Base-by-base conservation (phyloP, 2,113 vertebrate species). In the Dasyprocta punctata region DNA sequence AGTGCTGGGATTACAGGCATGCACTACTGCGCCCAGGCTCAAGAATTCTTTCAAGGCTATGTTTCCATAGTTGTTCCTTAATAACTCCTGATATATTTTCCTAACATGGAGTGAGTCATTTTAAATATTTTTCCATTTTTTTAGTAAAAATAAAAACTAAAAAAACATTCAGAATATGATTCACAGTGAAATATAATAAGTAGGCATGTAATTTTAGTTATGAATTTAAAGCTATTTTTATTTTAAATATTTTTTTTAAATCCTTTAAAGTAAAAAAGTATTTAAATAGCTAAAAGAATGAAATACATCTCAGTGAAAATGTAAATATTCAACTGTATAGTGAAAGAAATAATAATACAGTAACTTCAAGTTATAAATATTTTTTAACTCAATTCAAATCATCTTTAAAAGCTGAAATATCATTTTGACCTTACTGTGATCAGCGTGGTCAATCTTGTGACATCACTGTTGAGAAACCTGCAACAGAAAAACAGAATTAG, bases 401-500 rank as follows among this genome's bases (percentile, higher is more conserved):
- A 96, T 87, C 19, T 47, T 36, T 84, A 91, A 89, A 97, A 96
- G 26, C 80, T 89, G 95, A 93, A 94, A 2, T 92, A 95, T 86
- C 60, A 20, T 44, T 56, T 94, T 80, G 91, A 82, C 98, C 99
- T 99, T 99, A 99, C 99, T 98, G 98, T 96, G 94, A 98, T 98
- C 97, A 98, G 78, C 0, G 93, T 82, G 94, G 97, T 99, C 99
- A 99, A 97, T 97, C 98, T 98, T 98, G 98, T 98, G 98, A 98
- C 99, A 99, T 99, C 98, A 98, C 98, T 97, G 98, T 97, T 98
- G 93, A 95, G 97, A 97, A 98, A 99, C 96, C 99, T 99, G 98
- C 97, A 99, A 99, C 24, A 98, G 54, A 56, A 98, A 96, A 98
- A 98, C 88, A 97, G 71, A 98, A 96, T 98, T 69, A 91, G 97